Conservation (phyloP, 1,140 invertebrate species). For the Zaprionus capensis region DNA sequence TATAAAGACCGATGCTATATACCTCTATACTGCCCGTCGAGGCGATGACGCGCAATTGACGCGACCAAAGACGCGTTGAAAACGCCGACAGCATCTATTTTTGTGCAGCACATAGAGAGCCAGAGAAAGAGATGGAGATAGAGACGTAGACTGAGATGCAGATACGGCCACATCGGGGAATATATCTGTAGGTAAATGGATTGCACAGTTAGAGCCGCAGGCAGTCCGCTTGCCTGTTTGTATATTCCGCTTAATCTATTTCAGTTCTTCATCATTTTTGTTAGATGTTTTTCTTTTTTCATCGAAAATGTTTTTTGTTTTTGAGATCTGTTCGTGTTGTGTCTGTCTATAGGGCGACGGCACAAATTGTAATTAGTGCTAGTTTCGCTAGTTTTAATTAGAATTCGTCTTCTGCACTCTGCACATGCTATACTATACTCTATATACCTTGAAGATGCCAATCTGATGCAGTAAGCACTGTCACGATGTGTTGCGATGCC, state of each 20-base stretch:
- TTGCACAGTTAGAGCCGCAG: conserved; percentile 38
- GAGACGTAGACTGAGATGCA: conserved; percentile 20
- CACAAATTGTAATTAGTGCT: conserved; percentile 79
- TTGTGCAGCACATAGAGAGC: conserved; percentile 54
- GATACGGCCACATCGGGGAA: conserved; percentile 33
- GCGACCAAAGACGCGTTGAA: conserved; percentile 79
- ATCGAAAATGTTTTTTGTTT: conserved; percentile 58
- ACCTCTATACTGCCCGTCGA: conserved; percentile 28
- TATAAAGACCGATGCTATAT: conserved; percentile 69
- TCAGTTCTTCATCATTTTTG: conserved; percentile 59
- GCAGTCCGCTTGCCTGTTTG: conserved; percentile 33
- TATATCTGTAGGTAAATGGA: conserved; percentile 30
- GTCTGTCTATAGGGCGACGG: conserved; percentile 65
- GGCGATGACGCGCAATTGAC: conserved; percentile 79
- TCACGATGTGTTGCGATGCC: conserved; percentile 1
- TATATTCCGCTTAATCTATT: conserved; percentile 77
- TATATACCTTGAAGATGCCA: conserved; percentile 70
- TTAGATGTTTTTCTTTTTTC: conserved; percentile 25
- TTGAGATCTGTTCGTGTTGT: conserved; percentile 13
- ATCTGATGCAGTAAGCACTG: conserved; percentile 56
- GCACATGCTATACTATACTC: conserved; percentile 44
- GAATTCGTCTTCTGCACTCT: conserved; percentile 59
- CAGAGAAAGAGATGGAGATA: conserved; percentile 32
- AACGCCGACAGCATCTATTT: conserved; percentile 67
- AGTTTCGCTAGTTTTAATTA: conserved; percentile 70